phyloP scores from a whole-genome alignment of 1,140 invertebrate species.

The Hormaphis cornu region DNA sequence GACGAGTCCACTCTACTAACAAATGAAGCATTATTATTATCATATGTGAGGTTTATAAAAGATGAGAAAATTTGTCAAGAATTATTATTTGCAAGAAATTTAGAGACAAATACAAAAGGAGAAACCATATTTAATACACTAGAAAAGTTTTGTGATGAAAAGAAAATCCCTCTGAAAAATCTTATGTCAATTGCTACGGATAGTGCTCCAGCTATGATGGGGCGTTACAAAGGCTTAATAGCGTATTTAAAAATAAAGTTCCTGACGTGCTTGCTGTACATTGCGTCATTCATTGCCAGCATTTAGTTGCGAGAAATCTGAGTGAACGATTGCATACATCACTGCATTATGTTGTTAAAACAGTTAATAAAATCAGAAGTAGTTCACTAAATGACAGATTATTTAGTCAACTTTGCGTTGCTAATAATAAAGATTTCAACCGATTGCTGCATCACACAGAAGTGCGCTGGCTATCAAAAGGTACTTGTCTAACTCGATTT shows the following conservation, averaged over 20 bases:
- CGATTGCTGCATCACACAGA: conserved; percentile 22
- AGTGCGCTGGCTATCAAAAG: conserved; percentile 12
- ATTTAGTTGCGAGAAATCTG: conserved; percentile 36
- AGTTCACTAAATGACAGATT: conserved; percentile 24
- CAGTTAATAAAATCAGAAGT: conserved; percentile 40
- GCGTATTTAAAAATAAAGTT: conserved; percentile 6
- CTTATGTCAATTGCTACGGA: conserved; percentile 3
- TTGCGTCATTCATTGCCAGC: conserved; percentile 34
- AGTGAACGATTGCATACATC: conserved; percentile 37
- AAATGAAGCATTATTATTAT: conserved; percentile 41
- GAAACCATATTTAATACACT: conserved; percentile 15
- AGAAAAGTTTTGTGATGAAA: neutral
- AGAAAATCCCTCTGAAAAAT: conserved; percentile 34
- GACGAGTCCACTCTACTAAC: conserved; percentile 43
- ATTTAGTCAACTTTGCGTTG: neutral
- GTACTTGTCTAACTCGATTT: conserved; percentile 34
- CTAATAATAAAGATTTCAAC: conserved; percentile 40
- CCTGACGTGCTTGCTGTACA: conserved; percentile 3
- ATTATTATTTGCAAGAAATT: conserved; percentile 1
- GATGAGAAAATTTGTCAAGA: conserved; percentile 6
- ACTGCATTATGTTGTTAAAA: conserved; percentile 38
- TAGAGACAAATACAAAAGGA: conserved; percentile 17
- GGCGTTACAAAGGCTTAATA: neutral
- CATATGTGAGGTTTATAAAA: conserved; percentile 42
- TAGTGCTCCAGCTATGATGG: conserved; percentile 17